phyloP scores from a whole-genome alignment of 2,888 invertebrate genomes.

The Tetragonisca angustula region DNA sequence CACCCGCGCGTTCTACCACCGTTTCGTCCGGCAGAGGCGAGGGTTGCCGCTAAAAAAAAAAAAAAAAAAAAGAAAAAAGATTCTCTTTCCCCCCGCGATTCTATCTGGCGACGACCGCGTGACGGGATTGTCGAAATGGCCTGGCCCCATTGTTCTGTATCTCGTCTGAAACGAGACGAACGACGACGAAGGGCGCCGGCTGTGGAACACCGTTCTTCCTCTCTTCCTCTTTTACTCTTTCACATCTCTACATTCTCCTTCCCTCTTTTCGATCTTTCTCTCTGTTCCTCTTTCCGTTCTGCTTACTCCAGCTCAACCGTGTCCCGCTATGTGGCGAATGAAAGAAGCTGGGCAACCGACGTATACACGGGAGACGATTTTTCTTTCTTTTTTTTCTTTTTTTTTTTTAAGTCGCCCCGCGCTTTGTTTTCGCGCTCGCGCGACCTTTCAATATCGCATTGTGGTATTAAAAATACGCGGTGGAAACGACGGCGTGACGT shows the following conservation, averaged over 20 bases:
- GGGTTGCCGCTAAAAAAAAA: slow-evolving; percentile 23
- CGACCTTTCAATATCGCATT: slow-evolving; percentile 55
- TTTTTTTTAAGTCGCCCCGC: slow-evolving; percentile 36
- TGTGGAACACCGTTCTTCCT: slow-evolving; percentile 43
- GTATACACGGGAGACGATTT: slow-evolving; percentile 56
- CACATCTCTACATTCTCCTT: neutral
- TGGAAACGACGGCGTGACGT: slow-evolving; percentile 24
- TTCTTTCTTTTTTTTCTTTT: slow-evolving; percentile 5
- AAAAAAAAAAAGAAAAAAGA: too few species aligned
- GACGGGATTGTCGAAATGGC: slow-evolving; percentile 70
- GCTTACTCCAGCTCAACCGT: neutral
- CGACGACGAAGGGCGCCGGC: slow-evolving; percentile 56
- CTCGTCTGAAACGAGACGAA: slow-evolving; percentile 58
- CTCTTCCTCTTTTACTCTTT: neutral
- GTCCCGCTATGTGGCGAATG: slow-evolving; percentile 67
- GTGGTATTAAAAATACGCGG: slow-evolving; percentile 51
- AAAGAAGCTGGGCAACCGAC: slow-evolving; percentile 59
- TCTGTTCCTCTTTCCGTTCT: neutral
- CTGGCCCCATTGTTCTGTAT: slow-evolving; percentile 65
- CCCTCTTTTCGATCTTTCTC: neutral
- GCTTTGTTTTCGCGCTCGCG: slow-evolving; percentile 61
- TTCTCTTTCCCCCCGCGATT: slow-evolving; percentile 58
- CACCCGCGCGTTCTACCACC: slow-evolving; percentile 1
- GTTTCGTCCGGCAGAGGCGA: neutral
- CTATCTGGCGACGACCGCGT: slow-evolving; percentile 68